phyloP scores from a whole-genome alignment of 2,888 invertebrate species.

The Cephalotes varians region DNA sequence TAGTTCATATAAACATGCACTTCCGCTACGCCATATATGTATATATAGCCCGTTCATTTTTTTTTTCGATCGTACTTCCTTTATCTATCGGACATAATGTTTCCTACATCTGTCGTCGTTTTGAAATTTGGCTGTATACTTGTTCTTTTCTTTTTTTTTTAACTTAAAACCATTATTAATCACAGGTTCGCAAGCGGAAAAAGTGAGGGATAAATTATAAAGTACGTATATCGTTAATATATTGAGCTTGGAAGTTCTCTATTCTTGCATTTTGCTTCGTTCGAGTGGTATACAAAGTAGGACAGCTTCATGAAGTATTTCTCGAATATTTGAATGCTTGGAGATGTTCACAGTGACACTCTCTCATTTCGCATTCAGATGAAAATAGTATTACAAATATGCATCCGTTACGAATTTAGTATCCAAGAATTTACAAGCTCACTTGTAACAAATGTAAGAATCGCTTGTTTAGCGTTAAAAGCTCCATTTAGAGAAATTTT shows the following conservation, averaged over 20 bases:
- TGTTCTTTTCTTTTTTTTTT: not conserved
- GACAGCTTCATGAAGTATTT: not conserved
- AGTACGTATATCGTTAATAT: not conserved
- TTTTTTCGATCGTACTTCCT: slow-evolving; percentile 46
- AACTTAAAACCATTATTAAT: slow-evolving; percentile 42
- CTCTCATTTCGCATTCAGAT: slow-evolving; percentile 12
- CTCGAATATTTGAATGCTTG: slow-evolving; percentile 7
- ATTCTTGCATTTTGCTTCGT: slow-evolving; percentile 23
- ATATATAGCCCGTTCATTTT: slow-evolving; percentile 42
- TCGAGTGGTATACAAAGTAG: not conserved
- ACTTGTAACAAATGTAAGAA: slow-evolving; percentile 21
- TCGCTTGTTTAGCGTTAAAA: slow-evolving; percentile 5
- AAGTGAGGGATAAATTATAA: slow-evolving; percentile 42
- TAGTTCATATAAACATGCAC: slow-evolving; percentile 74
- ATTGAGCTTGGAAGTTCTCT: slow-evolving; percentile 56
- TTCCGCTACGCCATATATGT: slow-evolving; percentile 38
- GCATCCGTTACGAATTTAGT: not conserved
- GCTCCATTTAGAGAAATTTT: slow-evolving; percentile 3
- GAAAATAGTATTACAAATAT: slow-evolving; percentile 2
- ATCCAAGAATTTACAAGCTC: slow-evolving; percentile 37
- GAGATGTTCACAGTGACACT: not conserved
- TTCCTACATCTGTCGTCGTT: slow-evolving; percentile 44
- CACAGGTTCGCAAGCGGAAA: slow-evolving; percentile 34
- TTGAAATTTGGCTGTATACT: slow-evolving; percentile 42
- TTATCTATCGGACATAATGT: slow-evolving; percentile 37